Evolutionary conservation across 1,140 invertebrate genomes (phyloP).

Genomic region (fruit fly (Drosophila melanogaster)): Release_6_plus_ISO1_MT NC_004354.4:16801501-16802000

Average conservation of each 20-base stretch:
- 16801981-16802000: neutral
- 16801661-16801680: slow-evolving; percentile 97
- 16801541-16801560: slow-evolving; percentile 88
- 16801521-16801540: slow-evolving; percentile 95
- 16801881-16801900: slow-evolving; percentile 60
- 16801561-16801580: slow-evolving; percentile 88
- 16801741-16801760: slow-evolving; percentile 97
- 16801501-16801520: slow-evolving; percentile 96
- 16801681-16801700: slow-evolving; percentile 92
- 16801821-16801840: slow-evolving; percentile 83
- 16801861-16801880: slow-evolving; percentile 1
- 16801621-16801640: neutral
- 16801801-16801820: slow-evolving; percentile 19
- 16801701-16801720: slow-evolving; percentile 95
- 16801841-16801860: slow-evolving; percentile 15
- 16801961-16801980: neutral
- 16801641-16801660: slow-evolving; percentile 88
- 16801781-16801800: slow-evolving; percentile 72
- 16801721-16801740: slow-evolving; percentile 95
- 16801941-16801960: slow-evolving; percentile 8
- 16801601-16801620: neutral
- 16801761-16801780: slow-evolving; percentile 89
- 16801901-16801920: slow-evolving; percentile 56
- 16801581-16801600: slow-evolving; percentile 85
- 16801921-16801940: slow-evolving; percentile 4